Evolutionary conservation across 2,113 vertebrate species (phyloP), one percentile per base, ranked within the genome.

Genomic region (Dicaeum eximium): DNA sequence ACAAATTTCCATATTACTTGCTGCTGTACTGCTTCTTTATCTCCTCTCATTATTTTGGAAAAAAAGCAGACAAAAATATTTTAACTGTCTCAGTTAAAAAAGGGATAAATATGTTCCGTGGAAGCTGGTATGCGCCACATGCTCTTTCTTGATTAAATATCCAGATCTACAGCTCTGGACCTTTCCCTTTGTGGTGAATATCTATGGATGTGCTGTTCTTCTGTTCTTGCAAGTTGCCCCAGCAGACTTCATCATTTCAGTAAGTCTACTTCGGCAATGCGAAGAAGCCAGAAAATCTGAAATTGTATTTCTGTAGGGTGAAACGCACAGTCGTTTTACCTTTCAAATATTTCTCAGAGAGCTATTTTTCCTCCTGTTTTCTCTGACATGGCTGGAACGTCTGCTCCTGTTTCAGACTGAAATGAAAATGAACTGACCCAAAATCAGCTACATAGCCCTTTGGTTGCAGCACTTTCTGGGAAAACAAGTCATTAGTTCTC

Each of bases 1-100:
- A 95, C 23, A 61, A 72, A 96, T 96, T 97, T 96, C 80, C 79
- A 60, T 97, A 92, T 90, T 93, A 91, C 69, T 75, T 95, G 38
- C 54, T 82, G 23, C 58, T 74, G 44, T 91, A 47, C 45, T 90
- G 17, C 74, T 93, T 94, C 65, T 65, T 73, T 94, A 91, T 93
- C 95, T 82, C n/a, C 44, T 61, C 31, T 67, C 67, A 65, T 65
- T 84, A 30, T 54, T 78, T 80, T 61, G 69, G 61, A 67, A 77
- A 45, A 66, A 15, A 62, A 86, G 48, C 40, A 58, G 69, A 80
- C 35, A 67, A 58, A 48, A 83, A 33, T 37, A 40, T 42, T 89
- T 69, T 45, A 87, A 86, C 66, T 91, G 17, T 30, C 60, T 91
- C 54, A 7, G 23, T 87, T 70, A 12, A 66, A 79, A 85, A 78